phyloP scores from a whole-genome alignment of 2,888 invertebrate genomes.

The Meteorus cinctellus region DNA sequence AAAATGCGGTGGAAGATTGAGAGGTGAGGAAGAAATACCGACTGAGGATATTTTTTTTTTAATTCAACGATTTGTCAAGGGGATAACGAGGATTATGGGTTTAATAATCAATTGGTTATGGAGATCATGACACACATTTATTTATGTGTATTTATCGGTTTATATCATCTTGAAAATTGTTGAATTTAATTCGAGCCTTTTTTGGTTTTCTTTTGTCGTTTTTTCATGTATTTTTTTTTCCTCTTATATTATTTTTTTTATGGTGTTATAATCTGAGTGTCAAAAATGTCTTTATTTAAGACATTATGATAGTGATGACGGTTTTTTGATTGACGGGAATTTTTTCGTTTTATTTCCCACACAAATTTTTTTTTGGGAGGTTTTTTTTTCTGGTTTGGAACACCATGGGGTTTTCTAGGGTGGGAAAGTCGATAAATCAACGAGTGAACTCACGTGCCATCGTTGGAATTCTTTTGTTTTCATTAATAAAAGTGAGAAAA shows the following conservation, averaged over 20 bases:
- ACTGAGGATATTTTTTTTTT: not conserved
- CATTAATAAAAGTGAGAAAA: not conserved
- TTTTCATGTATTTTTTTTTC: no score
- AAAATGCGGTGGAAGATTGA: not conserved
- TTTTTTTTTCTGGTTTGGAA: no score
- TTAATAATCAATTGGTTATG: conserved; percentile 49
- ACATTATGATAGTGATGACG: not conserved
- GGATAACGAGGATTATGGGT: conserved; percentile 49
- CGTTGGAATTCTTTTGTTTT: no score
- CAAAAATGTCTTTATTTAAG: not conserved
- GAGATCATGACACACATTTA: conserved; percentile 13
- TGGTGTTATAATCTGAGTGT: not conserved
- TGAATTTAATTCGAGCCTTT: not conserved
- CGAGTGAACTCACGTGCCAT: no score
- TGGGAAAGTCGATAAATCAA: no score
- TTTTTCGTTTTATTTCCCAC: not conserved
- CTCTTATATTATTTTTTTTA: not conserved
- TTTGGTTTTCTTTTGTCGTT: not conserved
- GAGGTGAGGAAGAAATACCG: conserved; percentile 3
- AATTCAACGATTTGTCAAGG: conserved; percentile 47
- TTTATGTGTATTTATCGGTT: not conserved
- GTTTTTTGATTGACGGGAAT: not conserved
- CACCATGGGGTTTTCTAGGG: no score
- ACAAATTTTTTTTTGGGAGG: not conserved
- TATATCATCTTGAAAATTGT: conserved; percentile 6